Evolutionary conservation across 2,888 invertebrate genomes (phyloP).

Genomic region (Protodeltote pygarga): DNA sequence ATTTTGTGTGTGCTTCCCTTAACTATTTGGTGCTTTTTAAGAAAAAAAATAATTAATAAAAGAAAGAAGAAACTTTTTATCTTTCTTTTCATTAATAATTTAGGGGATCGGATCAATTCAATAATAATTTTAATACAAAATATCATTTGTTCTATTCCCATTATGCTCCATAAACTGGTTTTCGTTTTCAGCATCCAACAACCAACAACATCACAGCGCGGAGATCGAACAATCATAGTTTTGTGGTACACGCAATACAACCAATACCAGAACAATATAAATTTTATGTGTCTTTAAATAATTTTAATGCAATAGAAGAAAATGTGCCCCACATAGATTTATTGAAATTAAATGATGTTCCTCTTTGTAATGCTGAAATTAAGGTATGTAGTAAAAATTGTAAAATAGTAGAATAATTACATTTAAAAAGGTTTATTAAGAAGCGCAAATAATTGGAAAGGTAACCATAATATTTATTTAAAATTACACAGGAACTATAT

Average conservation of each 20-base stretch:
- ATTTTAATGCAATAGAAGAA: slow-evolving; percentile 48
- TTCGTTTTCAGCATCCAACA: slow-evolving; percentile 58
- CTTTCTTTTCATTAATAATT: too few relatives aligned
- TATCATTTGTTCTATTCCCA: background rate
- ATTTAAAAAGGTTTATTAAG: too few relatives aligned
- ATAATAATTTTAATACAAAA: background rate
- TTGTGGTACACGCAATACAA: slow-evolving; percentile 57
- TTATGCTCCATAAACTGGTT: background rate
- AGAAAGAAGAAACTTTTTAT: too few relatives aligned
- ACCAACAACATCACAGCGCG: slow-evolving; percentile 48
- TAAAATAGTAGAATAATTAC: too few relatives aligned
- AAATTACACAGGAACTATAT: too few relatives aligned
- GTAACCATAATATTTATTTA: too few relatives aligned
- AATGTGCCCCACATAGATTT: slow-evolving; percentile 62
- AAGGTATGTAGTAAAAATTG: slow-evolving; percentile 60
- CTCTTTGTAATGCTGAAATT: slow-evolving; percentile 68
- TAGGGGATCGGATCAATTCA: too few relatives aligned
- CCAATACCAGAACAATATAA: slow-evolving; percentile 58
- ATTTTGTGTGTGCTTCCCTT: too few relatives aligned
- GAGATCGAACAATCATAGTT: slow-evolving; percentile 54
- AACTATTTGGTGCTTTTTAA: too few relatives aligned
- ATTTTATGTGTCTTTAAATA: slow-evolving; percentile 58
- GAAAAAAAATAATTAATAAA: too few relatives aligned
- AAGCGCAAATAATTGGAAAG: too few relatives aligned
- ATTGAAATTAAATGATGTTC: slow-evolving; percentile 67